These are phyloP conservation scores for Lycodopsis pacificus DNA, from an alignment of 2,797 vertebrate species.

Conservation along the genomic window DNA sequence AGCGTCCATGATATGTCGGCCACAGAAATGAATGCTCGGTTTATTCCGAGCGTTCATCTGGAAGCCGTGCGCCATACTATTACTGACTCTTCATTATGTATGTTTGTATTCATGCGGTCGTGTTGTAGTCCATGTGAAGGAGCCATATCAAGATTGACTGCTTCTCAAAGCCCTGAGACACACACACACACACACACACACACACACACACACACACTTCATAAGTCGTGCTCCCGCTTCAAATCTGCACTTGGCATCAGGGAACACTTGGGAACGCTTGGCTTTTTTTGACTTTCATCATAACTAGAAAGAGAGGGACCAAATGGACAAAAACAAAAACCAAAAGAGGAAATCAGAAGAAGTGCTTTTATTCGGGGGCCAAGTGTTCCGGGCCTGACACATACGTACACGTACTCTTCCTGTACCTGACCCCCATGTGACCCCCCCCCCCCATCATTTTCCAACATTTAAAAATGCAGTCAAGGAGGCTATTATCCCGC, in stretches of 20 bases:
- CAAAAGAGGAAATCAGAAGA: slow-evolving; percentile 74
- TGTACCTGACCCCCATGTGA: slow-evolving; percentile 88
- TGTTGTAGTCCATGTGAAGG: slow-evolving; percentile 44
- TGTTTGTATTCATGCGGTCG: slow-evolving; percentile 48
- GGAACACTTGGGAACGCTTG: slow-evolving; percentile 70
- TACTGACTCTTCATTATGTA: slow-evolving; percentile 49
- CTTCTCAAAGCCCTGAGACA: slow-evolving; percentile 50
- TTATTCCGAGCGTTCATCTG: slow-evolving; percentile 52
- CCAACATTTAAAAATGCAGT: slow-evolving; percentile 87
- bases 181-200: not conserved
- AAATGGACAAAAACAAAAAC: slow-evolving; percentile 73
- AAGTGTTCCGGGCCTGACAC: slow-evolving; percentile 60
- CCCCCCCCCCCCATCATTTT: slow-evolving; percentile 88
- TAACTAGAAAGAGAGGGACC: slow-evolving; percentile 74
- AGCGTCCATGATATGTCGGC: slow-evolving; percentile 37
- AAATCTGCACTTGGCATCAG: slow-evolving; percentile 76
- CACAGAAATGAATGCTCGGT: slow-evolving; percentile 56
- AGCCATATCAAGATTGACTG: slow-evolving; percentile 52
- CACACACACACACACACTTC: slow-evolving; percentile 48
- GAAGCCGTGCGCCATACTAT: slow-evolving; percentile 13
- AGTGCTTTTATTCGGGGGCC: slow-evolving; percentile 80
- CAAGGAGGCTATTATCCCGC: slow-evolving; percentile 86
- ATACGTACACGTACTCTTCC: slow-evolving; percentile 78
- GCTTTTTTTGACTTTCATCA: slow-evolving; percentile 76
- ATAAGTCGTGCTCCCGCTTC: slow-evolving; percentile 60